Evolutionary conservation across 2,113 vertebrate species (phyloP).

Genomic region (Prionailurus viverrinus): DNA sequence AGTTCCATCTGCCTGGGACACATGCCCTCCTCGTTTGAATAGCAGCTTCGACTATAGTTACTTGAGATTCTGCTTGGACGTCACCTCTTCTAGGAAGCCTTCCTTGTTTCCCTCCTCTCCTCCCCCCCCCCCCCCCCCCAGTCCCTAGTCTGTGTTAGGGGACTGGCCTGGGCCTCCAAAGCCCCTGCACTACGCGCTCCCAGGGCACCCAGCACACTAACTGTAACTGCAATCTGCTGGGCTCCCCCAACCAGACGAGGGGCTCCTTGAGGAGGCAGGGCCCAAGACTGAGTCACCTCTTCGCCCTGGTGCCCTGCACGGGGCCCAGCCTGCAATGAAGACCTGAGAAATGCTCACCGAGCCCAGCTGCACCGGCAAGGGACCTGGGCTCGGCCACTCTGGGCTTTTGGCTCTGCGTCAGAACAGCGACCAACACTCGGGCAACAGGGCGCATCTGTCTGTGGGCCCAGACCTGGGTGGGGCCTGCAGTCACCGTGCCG

Average conservation of each 20-base stretch:
- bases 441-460: fast-evolving
- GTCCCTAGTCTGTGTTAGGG: background rate
- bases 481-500: background rate
- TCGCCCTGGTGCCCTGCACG: background rate
- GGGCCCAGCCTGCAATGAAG: background rate
- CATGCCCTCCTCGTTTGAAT: background rate
- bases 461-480: background rate
- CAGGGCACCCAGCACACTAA: background rate
- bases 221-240: background rate
- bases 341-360: background rate
- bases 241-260: too few relatives aligned
- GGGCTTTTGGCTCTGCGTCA: background rate
- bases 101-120: background rate
- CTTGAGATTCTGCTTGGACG: background rate
- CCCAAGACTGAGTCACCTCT: fast-evolving
- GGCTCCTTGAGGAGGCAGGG: background rate
- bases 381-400: background rate
- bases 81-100: background rate
- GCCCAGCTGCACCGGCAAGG: background rate
- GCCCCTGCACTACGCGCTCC: background rate
- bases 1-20: background rate
- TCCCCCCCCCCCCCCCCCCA: too few relatives aligned
- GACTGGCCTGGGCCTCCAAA: background rate
- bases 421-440: background rate
- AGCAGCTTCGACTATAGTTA: background rate